Conservation (phyloP, 2,797 vertebrate species). For the Semaprochilodus insignis region DNA sequence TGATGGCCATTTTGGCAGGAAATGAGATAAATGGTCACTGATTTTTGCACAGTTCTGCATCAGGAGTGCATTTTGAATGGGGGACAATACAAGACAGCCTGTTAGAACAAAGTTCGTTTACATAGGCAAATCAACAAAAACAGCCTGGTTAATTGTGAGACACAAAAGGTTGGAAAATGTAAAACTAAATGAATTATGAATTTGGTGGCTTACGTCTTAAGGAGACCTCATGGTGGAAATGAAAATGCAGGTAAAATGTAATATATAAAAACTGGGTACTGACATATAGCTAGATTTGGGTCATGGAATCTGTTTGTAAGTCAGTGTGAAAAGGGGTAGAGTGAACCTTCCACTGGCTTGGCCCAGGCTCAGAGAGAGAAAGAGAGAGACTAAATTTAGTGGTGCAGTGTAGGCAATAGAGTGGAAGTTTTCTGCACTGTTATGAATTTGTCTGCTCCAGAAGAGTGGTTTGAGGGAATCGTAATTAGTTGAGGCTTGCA, state of each 20-base stretch:
- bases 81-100: no score
- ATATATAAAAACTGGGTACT: no score
- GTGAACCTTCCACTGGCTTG: neutral
- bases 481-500: slow-evolving; percentile 17
- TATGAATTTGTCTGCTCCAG: neutral
- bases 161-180: neutral
- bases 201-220: no score
- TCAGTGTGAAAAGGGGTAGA: neutral
- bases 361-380: slow-evolving; percentile 3
- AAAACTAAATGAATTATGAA: no score
- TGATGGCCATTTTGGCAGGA: no score
- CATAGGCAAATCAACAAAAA: neutral
- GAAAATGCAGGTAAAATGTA: no score
- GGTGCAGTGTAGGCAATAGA: slow-evolving; percentile 58
- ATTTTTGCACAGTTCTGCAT: no score
- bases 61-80: no score
- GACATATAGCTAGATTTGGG: no score
- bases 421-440: slow-evolving; percentile 54
- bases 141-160: neutral
- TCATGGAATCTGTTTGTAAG: neutral
- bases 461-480: slow-evolving; percentile 22
- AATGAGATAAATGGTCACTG: no score
- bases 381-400: slow-evolving; percentile 69
- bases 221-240: no score
- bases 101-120: neutral